Evolutionary conservation across 2,888 invertebrate species (phyloP), one percentile per base, ranked within the genome.

Genomic region (Drosophila nr. perissopoda): DNA sequence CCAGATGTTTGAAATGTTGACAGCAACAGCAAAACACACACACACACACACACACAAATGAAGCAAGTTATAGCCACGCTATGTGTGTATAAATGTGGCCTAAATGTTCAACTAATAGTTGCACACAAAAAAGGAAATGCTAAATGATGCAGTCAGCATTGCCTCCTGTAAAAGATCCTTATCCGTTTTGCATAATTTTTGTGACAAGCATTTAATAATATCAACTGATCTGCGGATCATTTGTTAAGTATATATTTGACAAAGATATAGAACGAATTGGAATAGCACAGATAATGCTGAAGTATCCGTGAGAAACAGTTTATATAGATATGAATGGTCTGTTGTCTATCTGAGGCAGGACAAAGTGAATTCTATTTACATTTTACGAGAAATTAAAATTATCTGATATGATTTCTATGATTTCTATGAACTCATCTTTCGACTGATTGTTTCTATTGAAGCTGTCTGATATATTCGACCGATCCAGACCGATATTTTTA

Each of bases 1-100:
- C 70, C 73, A 69, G 80, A 53, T 74, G 81, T 54, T 36, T 10
- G 27, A 31, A 72, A 62, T 63, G 71, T 52, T 48, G 33, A 27
- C 3, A 57, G 46, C 16, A 46, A 46, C 10, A n/a, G 40, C 40
- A 42, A 33, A 31, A 0, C 31, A 42, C 11, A 21, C 13, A 42
- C 11, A 42, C 13, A 42, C 11, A 42, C n/a, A 21, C 11, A 29
- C 29, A 27, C 25, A 27, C 18, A n/a, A 10, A 21, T 16, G 7
- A n/a, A 54, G 18, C 13, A 38, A 46, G 25, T 27, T 13, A 56
- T 36, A 13, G 18, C 54, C 18, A 18, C 2, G 18, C 27, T 36
- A 18, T 11, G 49, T n/a, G 36, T 25, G 25, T 27, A 2, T n/a
- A n/a, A n/a, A n/a, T 34, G 31, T 36, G 54, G 36, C 54, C 54